Conservation (phyloP, 2,113 vertebrate genomes). For the Vulpes lagopus region DNA sequence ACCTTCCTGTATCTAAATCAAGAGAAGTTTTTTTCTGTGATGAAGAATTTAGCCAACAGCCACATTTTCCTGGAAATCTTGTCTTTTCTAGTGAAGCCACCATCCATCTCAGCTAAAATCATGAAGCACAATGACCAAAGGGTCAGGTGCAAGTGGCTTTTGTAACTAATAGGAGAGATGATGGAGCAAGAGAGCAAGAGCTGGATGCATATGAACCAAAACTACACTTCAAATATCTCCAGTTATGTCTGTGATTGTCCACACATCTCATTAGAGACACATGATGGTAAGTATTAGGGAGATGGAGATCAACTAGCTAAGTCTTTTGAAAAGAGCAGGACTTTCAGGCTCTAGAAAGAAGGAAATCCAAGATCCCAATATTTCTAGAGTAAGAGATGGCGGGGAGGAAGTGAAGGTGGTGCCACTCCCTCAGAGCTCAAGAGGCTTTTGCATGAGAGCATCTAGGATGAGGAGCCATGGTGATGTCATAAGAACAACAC, state of each 20-base stretch:
- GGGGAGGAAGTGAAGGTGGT: not conserved
- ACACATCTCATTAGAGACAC: not conserved
- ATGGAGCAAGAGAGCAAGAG: not conserved
- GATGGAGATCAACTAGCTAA: not conserved
- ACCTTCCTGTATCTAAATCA: not conserved
- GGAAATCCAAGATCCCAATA: not conserved
- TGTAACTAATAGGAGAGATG: not conserved
- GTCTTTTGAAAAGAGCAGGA: not conserved
- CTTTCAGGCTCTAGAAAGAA: not conserved
- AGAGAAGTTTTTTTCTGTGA: not conserved
- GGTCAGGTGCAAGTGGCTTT: too few species aligned
- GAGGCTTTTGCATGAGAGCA: not conserved
- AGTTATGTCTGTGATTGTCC: not conserved
- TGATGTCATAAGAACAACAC: not conserved
- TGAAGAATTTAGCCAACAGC: conserved; percentile 42
- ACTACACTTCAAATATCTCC: not conserved
- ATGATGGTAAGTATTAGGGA: not conserved
- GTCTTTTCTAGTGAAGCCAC: not conserved
- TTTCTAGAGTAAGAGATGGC: not conserved
- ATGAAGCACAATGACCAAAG: not conserved
- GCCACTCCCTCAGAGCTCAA: not conserved
- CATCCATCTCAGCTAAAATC: not conserved
- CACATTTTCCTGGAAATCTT: not conserved
- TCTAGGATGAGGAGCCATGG: rapidly evolving
- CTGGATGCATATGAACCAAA: not conserved